Evolutionary conservation across 1,140 invertebrate genomes (phyloP), one percentile per base, ranked within the genome.

Genomic region (Battus philenor): DNA sequence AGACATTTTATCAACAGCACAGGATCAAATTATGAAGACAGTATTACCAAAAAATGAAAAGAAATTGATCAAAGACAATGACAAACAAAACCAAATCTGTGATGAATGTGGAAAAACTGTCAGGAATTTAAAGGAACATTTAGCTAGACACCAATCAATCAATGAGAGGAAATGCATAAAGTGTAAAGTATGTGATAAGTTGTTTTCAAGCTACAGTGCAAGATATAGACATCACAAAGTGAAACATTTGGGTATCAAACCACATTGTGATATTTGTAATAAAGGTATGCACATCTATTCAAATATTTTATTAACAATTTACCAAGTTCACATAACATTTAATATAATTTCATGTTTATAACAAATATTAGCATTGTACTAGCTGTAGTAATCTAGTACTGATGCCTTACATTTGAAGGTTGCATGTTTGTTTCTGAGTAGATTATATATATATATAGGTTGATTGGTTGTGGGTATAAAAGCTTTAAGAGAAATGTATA

Each of bases 91-190:
- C 12, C 54, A 69, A 41, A 41, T 80, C 7, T 80, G 76, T 43
- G 73, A 75, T n/a, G 69, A 74, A 18, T 83, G 79, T 56, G 79
- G 79, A 2, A 69, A 71, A 44, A 51, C 44, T 8, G 75, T 83
- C 1, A 52, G 45, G 4, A 68, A 79, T 32, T 31, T 83, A 12
- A 68, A 65, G 12, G 44, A 55, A 3, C 79, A 81, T 24, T 50
- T 65, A 18, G 17, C 16, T 2, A 27, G 31, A 9, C 77, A 81
- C 24, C 26, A 46, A 2, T 65, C 76, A 4, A 4, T 11, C 0
- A 18, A 16, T 2, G 44, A 51, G 13, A 32, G 63, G n/a, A 67
- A 60, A 41, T 39, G 44, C n/a, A 33, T 65, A 3, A 56, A 63
- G 13, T 83, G 79, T 34, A 66, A 68, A 47, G 4, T 47, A 2